phyloP scores from a whole-genome alignment of 2,888 invertebrate species.

The Mamestra brassicae region DNA sequence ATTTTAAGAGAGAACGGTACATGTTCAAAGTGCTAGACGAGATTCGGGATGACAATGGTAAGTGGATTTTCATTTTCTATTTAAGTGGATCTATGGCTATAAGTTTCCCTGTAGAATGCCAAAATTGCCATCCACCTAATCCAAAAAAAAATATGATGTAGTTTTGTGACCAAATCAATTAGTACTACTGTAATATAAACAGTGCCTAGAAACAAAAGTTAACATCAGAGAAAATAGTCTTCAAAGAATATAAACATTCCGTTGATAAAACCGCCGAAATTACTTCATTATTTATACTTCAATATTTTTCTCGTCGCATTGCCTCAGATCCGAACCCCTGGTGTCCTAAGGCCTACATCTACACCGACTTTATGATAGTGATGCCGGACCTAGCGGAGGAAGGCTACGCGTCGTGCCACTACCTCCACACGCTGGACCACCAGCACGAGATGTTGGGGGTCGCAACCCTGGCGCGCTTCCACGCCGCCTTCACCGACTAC shows the following conservation, averaged over 20 bases:
- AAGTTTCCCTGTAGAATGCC: background rate
- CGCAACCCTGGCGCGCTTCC: slow-evolving; percentile 80
- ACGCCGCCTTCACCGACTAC: slow-evolving; percentile 81
- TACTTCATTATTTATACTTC: background rate
- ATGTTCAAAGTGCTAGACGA: slow-evolving; percentile 79
- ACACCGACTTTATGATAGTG: slow-evolving; percentile 78
- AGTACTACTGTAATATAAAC: too few species aligned
- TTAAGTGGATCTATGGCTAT: background rate
- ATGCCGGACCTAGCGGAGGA: slow-evolving; percentile 80
- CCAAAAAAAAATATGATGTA: background rate
- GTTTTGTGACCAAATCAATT: background rate
- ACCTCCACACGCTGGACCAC: slow-evolving; percentile 72
- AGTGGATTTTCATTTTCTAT: slow-evolving; percentile 20
- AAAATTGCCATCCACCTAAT: too few species aligned
- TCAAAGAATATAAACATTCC: background rate
- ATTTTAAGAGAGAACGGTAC: slow-evolving; percentile 78
- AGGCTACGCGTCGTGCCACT: slow-evolving; percentile 75
- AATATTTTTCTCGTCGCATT: slow-evolving; percentile 1
- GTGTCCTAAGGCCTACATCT: slow-evolving; percentile 76
- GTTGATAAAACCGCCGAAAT: too few species aligned
- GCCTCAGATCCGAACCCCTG: slow-evolving; percentile 76
- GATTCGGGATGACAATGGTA: slow-evolving; percentile 69
- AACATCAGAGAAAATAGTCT: background rate
- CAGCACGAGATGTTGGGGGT: slow-evolving; percentile 72
- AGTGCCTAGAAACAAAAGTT: background rate